phyloP scores from a whole-genome alignment of 1,140 invertebrate genomes.

The Trialeurodes vaporariorum region DNA sequence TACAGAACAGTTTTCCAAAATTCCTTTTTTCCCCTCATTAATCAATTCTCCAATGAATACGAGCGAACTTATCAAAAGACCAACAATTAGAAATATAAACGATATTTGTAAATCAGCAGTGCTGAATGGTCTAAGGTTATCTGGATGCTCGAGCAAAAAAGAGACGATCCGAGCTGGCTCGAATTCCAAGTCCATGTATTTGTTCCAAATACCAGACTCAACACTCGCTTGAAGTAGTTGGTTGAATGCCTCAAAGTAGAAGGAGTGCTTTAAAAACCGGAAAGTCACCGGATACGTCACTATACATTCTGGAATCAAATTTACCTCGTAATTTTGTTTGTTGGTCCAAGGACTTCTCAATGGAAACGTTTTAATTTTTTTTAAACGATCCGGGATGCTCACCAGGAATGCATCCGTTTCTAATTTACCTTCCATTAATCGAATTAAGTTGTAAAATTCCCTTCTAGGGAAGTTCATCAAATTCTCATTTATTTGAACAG shows the following conservation, averaged over 20 bases:
- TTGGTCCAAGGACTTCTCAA: not conserved
- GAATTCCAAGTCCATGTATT: not conserved
- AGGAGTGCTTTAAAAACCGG: not conserved
- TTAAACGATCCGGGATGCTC: not conserved
- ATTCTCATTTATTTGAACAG: not conserved
- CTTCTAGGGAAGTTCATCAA: no score
- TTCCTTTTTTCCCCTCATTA: no score
- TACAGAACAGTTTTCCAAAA: no score
- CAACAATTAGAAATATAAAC: not conserved
- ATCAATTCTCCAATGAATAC: not conserved
- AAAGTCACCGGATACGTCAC: not conserved
- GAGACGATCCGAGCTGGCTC: not conserved
- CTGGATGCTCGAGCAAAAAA: not conserved
- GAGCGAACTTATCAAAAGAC: not conserved
- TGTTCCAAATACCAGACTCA: not conserved
- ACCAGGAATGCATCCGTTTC: not conserved
- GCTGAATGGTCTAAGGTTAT: not conserved
- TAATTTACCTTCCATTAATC: not conserved
- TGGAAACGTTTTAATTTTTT: not conserved
- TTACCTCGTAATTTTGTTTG: not conserved
- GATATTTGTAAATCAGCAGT: not conserved
- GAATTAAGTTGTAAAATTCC: no score
- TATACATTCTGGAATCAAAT: not conserved
- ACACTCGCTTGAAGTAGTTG: not conserved
- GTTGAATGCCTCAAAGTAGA: not conserved